Evolutionary conservation across 2,797 vertebrate genomes (phyloP), one percentile per base, ranked within the genome.

Genomic region (Anguilla pacifica): DNA sequence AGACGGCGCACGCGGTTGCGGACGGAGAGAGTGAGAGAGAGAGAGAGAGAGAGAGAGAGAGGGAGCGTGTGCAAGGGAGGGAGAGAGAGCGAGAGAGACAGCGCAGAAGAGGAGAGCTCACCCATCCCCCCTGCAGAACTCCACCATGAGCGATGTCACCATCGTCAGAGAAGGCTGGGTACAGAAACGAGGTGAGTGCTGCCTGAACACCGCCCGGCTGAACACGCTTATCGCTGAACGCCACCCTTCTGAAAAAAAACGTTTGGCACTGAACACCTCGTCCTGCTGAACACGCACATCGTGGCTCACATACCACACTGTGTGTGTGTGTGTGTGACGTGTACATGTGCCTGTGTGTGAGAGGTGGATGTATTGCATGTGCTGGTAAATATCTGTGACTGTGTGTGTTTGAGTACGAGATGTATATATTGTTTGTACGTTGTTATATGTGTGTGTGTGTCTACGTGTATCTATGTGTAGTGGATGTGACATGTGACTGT

Each of bases 161-260:
- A 96, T 96, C 92, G 96, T 96, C 94, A 96, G 96, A 91, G 96
- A 96, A 96, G 96, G 96, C 83, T 96, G 96, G 96, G 96, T 96
- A 91, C 96, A 96, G 93, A 96, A 96, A 95, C 96, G 96, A 94
- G 96, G 96, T 96, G 94, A 96, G 95, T 96, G 92, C 88, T 39
- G 19, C 10, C 61, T 67, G 22, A n/a, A n/a, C 61, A 22, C 61
- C 61, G 4, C 17, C 22, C 61, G 6, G 1, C 22, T 67, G 61
- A n/a, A n/a, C 61, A n/a, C 1, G 61, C 22, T n/a, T 1, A 61
- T 1, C 77, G 39, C 51, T 53, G 61, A 67, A 67, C 61, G 6
- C 25, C 3, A 1, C 61, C 25, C 61, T 10, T 1, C 22, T 25
- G 39, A n/a, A 39, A 39, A 2, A 39, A 39, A 39, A 39, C 39